Evolutionary conservation across 2,113 vertebrate species (phyloP).

Genomic region (Halcyon senegalensis): DNA sequence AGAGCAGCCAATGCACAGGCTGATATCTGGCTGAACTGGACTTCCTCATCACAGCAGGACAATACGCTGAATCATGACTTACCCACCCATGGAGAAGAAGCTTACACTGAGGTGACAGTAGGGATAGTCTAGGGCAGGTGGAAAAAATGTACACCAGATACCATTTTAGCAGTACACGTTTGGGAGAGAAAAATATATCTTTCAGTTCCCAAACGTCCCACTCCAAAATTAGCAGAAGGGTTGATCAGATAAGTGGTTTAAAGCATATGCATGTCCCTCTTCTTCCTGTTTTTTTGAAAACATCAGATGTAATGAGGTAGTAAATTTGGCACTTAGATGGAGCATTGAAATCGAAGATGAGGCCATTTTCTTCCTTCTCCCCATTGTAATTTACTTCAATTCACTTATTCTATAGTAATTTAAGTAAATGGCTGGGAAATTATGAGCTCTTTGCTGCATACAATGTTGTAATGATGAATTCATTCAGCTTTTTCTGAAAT

Average conservation of each 20-base stretch:
- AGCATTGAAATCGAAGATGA: background rate
- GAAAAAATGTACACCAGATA: background rate
- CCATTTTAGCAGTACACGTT: background rate
- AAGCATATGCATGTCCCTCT: rapidly evolving
- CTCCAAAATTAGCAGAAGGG: background rate
- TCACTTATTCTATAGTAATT: slow-evolving; percentile 17
- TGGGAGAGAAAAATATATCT: background rate
- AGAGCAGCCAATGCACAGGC: background rate
- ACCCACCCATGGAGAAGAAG: background rate
- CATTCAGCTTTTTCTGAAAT: slow-evolving; percentile 15
- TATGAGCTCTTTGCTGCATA: background rate
- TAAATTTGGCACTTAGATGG: background rate
- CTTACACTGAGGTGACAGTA: background rate
- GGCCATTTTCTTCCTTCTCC: background rate
- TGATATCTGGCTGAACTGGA: rapidly evolving
- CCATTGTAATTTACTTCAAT: background rate
- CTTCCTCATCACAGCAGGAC: background rate
- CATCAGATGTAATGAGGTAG: background rate
- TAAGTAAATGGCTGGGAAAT: background rate
- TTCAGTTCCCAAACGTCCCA: background rate
- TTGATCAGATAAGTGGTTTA: background rate
- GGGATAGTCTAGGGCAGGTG: background rate
- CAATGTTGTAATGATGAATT: background rate
- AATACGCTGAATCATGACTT: background rate
- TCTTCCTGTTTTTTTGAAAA: background rate